These are phyloP conservation scores for Sciurus vulgaris DNA, from an alignment of 2,797 vertebrate genomes.

Conservation along the genomic window DNA sequence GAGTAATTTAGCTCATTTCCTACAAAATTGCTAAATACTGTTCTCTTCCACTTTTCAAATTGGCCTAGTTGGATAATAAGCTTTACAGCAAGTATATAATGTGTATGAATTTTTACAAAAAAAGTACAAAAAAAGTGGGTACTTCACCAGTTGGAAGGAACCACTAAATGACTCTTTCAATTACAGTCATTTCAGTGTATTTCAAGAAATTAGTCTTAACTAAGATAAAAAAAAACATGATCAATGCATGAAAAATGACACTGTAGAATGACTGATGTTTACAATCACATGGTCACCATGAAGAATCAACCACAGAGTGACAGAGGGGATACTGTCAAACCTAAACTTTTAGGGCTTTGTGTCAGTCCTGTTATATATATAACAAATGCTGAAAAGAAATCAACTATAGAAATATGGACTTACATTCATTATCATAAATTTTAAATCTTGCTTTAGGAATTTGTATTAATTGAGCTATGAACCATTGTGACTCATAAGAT, in stretches of 20 bases:
- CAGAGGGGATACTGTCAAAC: background rate
- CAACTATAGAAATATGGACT: background rate
- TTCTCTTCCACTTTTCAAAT: background rate
- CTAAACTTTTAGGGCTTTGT: background rate
- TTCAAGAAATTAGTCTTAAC: background rate
- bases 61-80: background rate
- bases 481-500: background rate
- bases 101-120: background rate
- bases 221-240: background rate
- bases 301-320: background rate
- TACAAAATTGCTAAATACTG: background rate
- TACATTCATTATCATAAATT: background rate
- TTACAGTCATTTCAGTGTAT: background rate
- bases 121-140: background rate
- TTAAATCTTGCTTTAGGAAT: background rate
- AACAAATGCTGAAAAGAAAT: background rate
- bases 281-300: background rate
- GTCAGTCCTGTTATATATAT: background rate
- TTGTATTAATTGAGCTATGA: background rate
- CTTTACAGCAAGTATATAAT: background rate
- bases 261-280: background rate
- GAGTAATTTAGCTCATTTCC: background rate
- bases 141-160: background rate
- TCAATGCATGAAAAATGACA: constrained; percentile 12
- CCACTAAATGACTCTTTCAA: background rate